A percentile compares a stretch with the other conserved stretches of the same genome.
Evolutionary conservation across 2,888 invertebrate species (phyloP).

Genomic region (Tetragonula carbonaria): DNA sequence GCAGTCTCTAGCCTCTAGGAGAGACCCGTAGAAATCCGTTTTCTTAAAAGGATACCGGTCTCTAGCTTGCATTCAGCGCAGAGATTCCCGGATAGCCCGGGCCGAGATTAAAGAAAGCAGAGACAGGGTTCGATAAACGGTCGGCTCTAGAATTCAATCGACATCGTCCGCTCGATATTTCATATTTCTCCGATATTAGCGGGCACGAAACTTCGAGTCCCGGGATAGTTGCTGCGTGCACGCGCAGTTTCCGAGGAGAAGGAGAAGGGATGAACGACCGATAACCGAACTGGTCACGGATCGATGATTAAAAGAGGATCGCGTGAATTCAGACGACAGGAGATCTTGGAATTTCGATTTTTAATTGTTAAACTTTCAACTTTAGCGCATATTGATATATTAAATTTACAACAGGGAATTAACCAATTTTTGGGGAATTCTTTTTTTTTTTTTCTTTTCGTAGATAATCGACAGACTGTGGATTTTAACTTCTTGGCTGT

Average conservation of each 20-base stretch:
- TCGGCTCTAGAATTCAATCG: conserved; percentile 54
- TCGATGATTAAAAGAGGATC: conserved; percentile 34
- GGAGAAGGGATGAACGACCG: neutral
- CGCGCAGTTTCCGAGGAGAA: neutral
- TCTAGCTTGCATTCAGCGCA: conserved; percentile 40
- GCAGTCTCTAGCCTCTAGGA: neutral
- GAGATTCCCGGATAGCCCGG: conserved; percentile 21
- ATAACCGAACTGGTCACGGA: conserved; percentile 20
- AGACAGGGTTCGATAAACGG: conserved; percentile 43
- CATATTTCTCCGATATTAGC: conserved; percentile 57
- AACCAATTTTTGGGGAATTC: too few relatives aligned
- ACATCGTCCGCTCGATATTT: conserved; percentile 56
- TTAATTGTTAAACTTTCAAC: too few relatives aligned
- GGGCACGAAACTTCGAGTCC: conserved; percentile 32
- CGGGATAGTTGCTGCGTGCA: conserved; percentile 24
- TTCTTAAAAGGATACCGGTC: conserved; percentile 34
- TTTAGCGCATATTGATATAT: too few relatives aligned
- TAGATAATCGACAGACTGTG: too few relatives aligned
- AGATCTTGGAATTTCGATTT: too few relatives aligned
- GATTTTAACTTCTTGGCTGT: too few relatives aligned
- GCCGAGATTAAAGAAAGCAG: conserved; percentile 48
- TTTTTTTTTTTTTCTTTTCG: too few relatives aligned
- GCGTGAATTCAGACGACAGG: too few relatives aligned
- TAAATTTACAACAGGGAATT: too few relatives aligned
- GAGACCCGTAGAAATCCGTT: conserved; percentile 12